A percentile compares a stretch with the other conserved stretches of the same genome.
phyloP scores from a whole-genome alignment of 1,140 invertebrate genomes.

The Brachionus rotundiformis region DNA sequence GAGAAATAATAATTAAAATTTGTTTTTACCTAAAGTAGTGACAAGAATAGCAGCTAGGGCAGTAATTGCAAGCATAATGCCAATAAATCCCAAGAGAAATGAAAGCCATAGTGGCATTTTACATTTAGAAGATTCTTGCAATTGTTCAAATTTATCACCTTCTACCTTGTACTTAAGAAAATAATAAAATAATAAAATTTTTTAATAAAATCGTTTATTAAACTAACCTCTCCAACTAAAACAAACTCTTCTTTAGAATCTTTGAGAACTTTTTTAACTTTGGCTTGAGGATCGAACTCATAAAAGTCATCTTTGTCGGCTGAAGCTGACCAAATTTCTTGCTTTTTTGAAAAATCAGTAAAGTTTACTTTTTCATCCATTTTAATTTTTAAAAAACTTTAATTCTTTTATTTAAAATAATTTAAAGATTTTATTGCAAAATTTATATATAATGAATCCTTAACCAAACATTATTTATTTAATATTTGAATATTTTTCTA shows the following conservation, averaged over 20 bases:
- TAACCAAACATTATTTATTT: not conserved
- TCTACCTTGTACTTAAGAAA: not conserved
- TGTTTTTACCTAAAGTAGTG: not conserved
- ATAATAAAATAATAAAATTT: not conserved
- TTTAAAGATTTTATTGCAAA: not conserved
- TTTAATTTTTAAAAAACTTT: not conserved
- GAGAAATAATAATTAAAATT: no score
- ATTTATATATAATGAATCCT: not conserved
- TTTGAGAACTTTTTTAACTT: not conserved
- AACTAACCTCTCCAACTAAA: not conserved
- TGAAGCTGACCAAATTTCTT: not conserved
- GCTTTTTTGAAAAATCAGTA: conserved; percentile 26
- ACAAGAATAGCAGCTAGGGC: not conserved
- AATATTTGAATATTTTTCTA: no score
- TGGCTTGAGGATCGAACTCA: not conserved
- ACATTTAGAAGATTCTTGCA: not conserved
- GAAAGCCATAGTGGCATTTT: conserved; percentile 17
- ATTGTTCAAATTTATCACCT: not conserved
- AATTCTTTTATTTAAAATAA: not conserved
- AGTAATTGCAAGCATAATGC: not conserved
- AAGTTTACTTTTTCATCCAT: not conserved
- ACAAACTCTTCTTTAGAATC: not conserved
- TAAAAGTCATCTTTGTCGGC: not conserved
- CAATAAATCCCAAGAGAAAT: not conserved
- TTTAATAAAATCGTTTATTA: not conserved